Conservation (phyloP, 2,888 invertebrate genomes). For the Agonopterix heracliana region DNA sequence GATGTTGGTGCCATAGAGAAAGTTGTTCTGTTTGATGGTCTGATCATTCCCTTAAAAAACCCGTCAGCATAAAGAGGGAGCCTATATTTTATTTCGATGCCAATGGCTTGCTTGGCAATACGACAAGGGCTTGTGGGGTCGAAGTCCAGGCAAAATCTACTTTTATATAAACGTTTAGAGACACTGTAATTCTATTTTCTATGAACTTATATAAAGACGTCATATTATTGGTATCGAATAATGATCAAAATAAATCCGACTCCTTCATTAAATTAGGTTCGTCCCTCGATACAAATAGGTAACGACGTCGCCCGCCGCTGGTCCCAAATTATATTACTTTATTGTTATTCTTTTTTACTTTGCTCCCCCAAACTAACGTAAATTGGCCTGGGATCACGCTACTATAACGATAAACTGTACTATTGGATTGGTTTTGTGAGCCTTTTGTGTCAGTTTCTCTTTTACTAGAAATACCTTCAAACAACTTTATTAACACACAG, state of each 20-base stretch:
- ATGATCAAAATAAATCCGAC: conserved; percentile 46
- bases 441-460: conserved; percentile 1
- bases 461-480: neutral
- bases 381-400: conserved; percentile 73
- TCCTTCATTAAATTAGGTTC: conserved; percentile 64
- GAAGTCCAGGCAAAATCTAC: too few species aligned
- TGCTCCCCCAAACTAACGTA: conserved; percentile 68
- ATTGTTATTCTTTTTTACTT: conserved; percentile 67
- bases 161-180: too few species aligned
- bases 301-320: conserved; percentile 52
- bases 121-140: too few species aligned
- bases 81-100: too few species aligned
- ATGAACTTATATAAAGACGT: too few species aligned
- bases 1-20: too few species aligned
- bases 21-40: too few species aligned
- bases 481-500: neutral
- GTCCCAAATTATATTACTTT: conserved; percentile 73
- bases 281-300: conserved; percentile 60
- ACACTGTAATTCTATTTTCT: too few species aligned
- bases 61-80: too few species aligned
- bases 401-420: conserved; percentile 65
- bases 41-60: too few species aligned
- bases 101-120: too few species aligned
- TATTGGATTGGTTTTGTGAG: conserved; percentile 56
- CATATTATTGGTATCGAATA: conserved; percentile 44